Conservation (phyloP, 2,113 vertebrate species). For the Pungitius pungitius region DNA sequence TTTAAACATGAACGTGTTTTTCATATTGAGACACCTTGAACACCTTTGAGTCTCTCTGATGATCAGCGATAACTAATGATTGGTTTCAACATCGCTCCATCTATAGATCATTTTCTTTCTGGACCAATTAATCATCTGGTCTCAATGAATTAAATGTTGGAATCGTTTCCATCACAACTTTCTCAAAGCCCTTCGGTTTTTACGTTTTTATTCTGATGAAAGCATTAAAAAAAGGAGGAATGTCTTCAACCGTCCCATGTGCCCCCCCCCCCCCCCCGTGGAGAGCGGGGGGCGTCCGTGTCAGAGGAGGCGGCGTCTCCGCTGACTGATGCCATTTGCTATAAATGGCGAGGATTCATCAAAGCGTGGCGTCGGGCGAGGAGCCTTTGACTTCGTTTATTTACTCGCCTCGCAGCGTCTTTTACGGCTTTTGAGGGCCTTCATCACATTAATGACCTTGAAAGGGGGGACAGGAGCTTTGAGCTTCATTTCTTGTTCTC, state of each 20-base stretch:
- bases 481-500: conserved; percentile 6
- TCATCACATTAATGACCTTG: no score
- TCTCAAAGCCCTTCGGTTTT: neutral
- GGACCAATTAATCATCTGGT: neutral
- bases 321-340: conserved; percentile 56
- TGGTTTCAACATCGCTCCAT: neutral
- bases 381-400: conserved; percentile 32
- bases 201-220: no score
- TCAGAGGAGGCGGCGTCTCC: no score
- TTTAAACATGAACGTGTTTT: neutral
- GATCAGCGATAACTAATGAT: neutral
- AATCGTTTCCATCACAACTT: neutral
- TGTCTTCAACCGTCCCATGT: no score
- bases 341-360: conserved; percentile 50
- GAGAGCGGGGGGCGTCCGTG: no score
- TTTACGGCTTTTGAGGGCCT: no score
- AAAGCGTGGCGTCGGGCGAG: conserved; percentile 7
- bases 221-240: conserved; percentile 16
- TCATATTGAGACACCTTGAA: neutral
- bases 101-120: neutral
- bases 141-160: neutral
- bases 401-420: conserved; percentile 30
- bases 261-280: no score
- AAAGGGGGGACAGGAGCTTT: neutral
- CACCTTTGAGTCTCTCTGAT: neutral